Base-by-base conservation (phyloP, 2,888 invertebrate genomes). In the Lepidonotus clava region DNA sequence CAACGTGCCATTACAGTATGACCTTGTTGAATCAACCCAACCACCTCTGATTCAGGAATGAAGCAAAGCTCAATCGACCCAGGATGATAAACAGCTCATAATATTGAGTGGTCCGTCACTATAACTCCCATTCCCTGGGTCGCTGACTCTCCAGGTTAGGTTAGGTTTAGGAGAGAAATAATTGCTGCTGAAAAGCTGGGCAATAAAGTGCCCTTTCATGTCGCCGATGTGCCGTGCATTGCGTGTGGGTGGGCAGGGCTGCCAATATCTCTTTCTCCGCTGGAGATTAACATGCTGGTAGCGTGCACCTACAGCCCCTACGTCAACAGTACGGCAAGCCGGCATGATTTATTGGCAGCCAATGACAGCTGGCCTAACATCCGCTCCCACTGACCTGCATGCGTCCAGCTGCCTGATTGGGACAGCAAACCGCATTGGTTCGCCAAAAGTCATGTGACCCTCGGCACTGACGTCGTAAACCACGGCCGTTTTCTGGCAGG, bases 351-450 rank as follows among this genome's bases (percentile, higher is more conserved):
- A 80, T 41, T 21, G 36, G 8, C 40, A 1, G 38, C 76, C 76
- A 76, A 76, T 76, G 76, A 76, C 40, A 21, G 76, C 38, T 34
- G n/a, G 11, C 36, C 76, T 76, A 4, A 66, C 24, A 66, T 28
- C 11, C 14, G 24, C n/a, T 8, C 32, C 0, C 18, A 80, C 80
- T 80, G 51, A 80, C 80, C 80, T 80, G 46, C 80, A 80, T 28
- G 80, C 80, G 46, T 80, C 80, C 46, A 80, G 80, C 51, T 80
- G 80, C 14, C 80, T 41, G 51, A 80, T 51, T 28, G 80, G 80
- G 14, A 80, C 46, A 28, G 24, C 46, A 28, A 80, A 80, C 80
- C 46, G 40, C 80, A 80, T 41, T 51, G 51, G 41, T 24, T 80
- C 80, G 18, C 46, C 24, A 28, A 46, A 51, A 4, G 41, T 51